Evolutionary conservation across 2,797 vertebrate species (phyloP), one percentile per base, ranked within the genome.

Genomic region (Lithobates pipiens): DNA sequence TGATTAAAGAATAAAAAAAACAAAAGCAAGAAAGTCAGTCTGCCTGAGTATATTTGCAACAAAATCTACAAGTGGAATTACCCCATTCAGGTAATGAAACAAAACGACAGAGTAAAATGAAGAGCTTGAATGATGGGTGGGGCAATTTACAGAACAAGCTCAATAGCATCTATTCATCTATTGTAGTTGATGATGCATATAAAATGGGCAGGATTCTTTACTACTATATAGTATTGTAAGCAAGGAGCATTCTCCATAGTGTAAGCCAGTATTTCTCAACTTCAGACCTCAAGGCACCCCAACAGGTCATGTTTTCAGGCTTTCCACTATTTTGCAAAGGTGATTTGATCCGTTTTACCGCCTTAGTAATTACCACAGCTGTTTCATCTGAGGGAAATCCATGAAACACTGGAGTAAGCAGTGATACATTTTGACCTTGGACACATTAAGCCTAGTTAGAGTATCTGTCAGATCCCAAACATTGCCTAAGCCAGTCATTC

Each of bases 41-140:
- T 61, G 54, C n/a, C 6, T 61, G 21, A 2, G 54, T 23, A 76
- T 72, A 39, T 23, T 21, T 63, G 15, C 44, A 76, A 61, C 10
- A 61, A 67, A 25, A 54, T n/a, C 34, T 21, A 18, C 42, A 44
- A 50, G 36, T 61, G 29, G 23, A n/a, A 73, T 39, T 13, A 61
- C 18, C 18, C 18, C 11, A 63, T 18, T 32, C 34, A 68, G 18
- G 32, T 23, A 21, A 46, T 46, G 23, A 32, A 72, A 42, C 44
- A 15, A 65, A 69, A 76, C 46, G 39, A 76, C n/a, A 57, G 3
- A 68, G 25, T 4, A 13, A 54, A 83, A 76, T 34, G 61, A 39
- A 39, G 9, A 39, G 10, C 39, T 68, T 25, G 23, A 65, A 63
- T 9, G 21, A 70, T 69, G 82, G 75, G 82, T 78, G 76, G 63